Base-by-base conservation (phyloP, 2,888 invertebrate species). In the Sylvicola cinctus region DNA sequence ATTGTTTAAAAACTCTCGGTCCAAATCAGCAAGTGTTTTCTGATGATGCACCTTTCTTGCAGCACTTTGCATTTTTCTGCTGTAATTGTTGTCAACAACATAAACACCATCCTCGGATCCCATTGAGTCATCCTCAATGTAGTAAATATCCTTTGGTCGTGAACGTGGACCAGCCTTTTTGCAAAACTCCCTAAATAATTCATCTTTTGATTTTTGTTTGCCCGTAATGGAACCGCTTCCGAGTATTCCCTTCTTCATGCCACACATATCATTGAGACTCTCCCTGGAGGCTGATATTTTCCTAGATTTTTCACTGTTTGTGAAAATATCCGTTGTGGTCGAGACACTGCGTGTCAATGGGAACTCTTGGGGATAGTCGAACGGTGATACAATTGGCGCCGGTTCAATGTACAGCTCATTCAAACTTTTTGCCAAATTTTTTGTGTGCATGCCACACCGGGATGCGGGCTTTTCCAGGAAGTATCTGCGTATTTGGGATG, bases 111-210 rank as follows among this genome's bases (percentile, higher is more conserved):
- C 35, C 12, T 41, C 44, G 4, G 41, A 41, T 1, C 36, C 34
- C 12, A 29, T 17, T 8, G 16, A 27, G 26, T 40, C 36, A 23
- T 40, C 48, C 34, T 49, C 47, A 31, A 58, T 55, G 36, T 50
- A 55, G 41, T 58, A 58, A 23, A 55, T 57, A 37, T 58, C 52
- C 39, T 55, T 57, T 3, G 55, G 54, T 35, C 51, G 56, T 38
- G 46, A 49, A 23, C 54, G 50, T 34, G 49, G 46, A 20, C 55
- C 55, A 26, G 56, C 50, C 11, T 48, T 45, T 35, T 51, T 52
- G 39, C 55, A 57, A 38, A 57, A 54, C 38, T 57, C 57, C 36
- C 50, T 48, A 40, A 55, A 57, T n/a, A 56, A 45, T 37, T 55
- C 55, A 39, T 57, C 55, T 44, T 54, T 55, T 33, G 54, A 53